These are phyloP conservation scores for Yponomeuta evonymella DNA, from an alignment of 2,888 invertebrate genomes.

Conservation along the genomic window DNA sequence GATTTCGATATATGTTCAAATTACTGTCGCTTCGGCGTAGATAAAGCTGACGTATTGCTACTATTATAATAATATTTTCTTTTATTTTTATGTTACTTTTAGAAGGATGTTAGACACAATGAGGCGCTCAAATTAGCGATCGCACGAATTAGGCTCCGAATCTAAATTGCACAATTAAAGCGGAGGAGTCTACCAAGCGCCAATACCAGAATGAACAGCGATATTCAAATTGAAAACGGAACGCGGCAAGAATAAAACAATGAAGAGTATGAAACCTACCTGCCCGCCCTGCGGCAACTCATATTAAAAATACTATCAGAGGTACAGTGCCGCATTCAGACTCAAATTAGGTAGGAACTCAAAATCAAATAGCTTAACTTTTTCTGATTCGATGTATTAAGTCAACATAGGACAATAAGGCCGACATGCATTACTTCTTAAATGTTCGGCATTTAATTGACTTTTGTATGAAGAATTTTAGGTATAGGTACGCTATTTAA, in stretches of 20 bases:
- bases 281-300: constrained; percentile 29
- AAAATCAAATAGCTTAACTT: too few relatives aligned
- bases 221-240: constrained; percentile 73
- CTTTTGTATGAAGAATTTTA: too few relatives aligned
- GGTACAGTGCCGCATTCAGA: not conserved
- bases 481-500: too few relatives aligned
- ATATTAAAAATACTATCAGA: not conserved
- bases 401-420: too few relatives aligned
- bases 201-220: constrained; percentile 70
- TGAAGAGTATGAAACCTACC: constrained; percentile 33
- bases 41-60: constrained; percentile 45
- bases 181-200: constrained; percentile 62
- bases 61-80: constrained; percentile 21
- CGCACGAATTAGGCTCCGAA: constrained; percentile 67
- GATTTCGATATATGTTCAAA: constrained; percentile 43
- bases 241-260: constrained; percentile 70
- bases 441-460: too few relatives aligned
- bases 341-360: not conserved
- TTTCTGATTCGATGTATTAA: too few relatives aligned
- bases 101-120: constrained; percentile 60
- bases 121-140: constrained; percentile 69
- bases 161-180: constrained; percentile 70
- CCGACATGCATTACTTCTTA: too few relatives aligned
- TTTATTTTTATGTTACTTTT: constrained; percentile 44
- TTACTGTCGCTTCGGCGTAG: constrained; percentile 39